Percentiles rank a stretch among this genome's conserved stretches.
Conservation (phyloP, 1,140 invertebrate species). For the Drosophila mayri region DNA sequence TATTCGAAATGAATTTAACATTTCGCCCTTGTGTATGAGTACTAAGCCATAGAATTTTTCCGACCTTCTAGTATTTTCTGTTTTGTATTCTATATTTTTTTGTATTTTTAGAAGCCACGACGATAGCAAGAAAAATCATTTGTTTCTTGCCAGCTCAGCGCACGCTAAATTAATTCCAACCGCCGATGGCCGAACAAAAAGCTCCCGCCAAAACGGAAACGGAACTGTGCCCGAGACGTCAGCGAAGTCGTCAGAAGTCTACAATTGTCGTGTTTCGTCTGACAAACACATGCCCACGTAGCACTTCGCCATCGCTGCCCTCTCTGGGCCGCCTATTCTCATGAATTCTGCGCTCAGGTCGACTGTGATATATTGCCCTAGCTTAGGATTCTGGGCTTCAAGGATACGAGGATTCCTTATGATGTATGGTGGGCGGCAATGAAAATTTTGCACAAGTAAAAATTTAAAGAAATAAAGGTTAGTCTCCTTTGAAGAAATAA, state of each 20-base stretch:
- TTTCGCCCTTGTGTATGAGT: conserved; percentile 5
- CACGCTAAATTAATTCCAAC: conserved; percentile 82
- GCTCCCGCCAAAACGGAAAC: conserved; percentile 73
- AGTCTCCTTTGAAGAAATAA: no score
- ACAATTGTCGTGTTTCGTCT: conserved; percentile 81
- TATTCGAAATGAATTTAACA: not conserved
- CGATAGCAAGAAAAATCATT: conserved; percentile 69
- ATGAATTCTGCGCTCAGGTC: conserved; percentile 12
- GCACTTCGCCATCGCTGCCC: conserved; percentile 25
- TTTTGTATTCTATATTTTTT: conserved; percentile 39
- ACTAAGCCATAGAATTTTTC: conserved; percentile 35
- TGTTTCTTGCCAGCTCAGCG: conserved; percentile 81
- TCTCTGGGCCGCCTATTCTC: not conserved
- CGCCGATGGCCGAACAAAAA: conserved; percentile 76
- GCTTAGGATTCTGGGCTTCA: conserved; percentile 17
- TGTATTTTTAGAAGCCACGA: conserved; percentile 63
- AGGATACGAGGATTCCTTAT: conserved; percentile 19
- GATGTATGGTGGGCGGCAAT: conserved; percentile 11
- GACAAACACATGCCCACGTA: conserved; percentile 79
- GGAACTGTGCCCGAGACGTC: conserved; percentile 80
- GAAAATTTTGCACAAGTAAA: conserved; percentile 14
- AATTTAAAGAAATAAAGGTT: not conserved
- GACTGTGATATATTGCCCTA: conserved; percentile 43
- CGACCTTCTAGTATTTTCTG: conserved; percentile 4
- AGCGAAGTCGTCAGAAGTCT: conserved; percentile 73